Base-by-base conservation (phyloP, 2,888 invertebrate species). In the Erebia epiphron region DNA sequence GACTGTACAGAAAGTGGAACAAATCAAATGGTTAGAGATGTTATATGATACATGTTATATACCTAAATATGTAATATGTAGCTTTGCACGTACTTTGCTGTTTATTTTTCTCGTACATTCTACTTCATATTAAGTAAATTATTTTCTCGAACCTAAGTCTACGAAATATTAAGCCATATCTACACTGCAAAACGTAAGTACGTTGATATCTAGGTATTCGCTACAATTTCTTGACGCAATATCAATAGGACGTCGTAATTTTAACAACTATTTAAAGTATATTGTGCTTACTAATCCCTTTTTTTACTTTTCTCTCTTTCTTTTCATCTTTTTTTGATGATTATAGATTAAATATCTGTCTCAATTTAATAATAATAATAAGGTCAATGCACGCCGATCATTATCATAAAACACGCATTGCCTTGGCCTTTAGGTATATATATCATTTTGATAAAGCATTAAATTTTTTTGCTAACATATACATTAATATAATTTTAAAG, bases 251-350 rank as follows among this genome's bases (percentile, higher is more conserved):
- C 74, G 43, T 74, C 71, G 57, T 68, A 69, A 60, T 70, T 73
- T 68, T 57, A 73, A 72, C 70, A 73, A 46, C 13, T 46, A 46
- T 75, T 73, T 80, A 78, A 78, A 78, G 79, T 83, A 84, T 77
- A 75, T 85, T 85, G 86, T 85, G 85, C 85, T 79, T 70, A 65
- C 72, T 71, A 56, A 65, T 65, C 13, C 11, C 52, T 60, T 65
- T 41, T 67, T 63, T 49, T 50, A 49, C 49, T 41, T 46, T 49
- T 60, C 26, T 56, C 50, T 65, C 65, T 66, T 10, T 54, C 10
- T 41, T 8, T 43, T 14, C 41, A 18, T 43, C 9, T 58, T 35
- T 60, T 1, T 9, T 60, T 52, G 18, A 68, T 2, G n/a, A 43
- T 57, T 66, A 57, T 41, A 7, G 0, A 35, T 35, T 35, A 35